These are phyloP conservation scores for Pseudochromis fuscus DNA, from an alignment of 2,797 vertebrate genomes.

Conservation along the genomic window DNA sequence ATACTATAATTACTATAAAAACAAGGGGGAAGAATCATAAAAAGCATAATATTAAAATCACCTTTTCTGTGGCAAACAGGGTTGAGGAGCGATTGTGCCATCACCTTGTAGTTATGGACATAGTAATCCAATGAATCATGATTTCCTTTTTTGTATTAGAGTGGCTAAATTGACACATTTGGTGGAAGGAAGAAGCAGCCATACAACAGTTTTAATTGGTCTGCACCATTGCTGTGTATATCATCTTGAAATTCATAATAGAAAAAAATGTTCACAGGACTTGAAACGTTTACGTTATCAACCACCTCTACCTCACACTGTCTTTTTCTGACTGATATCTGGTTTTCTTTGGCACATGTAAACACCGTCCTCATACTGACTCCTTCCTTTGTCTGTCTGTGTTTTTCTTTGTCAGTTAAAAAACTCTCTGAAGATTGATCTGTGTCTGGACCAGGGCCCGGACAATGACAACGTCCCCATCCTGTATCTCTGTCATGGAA, in stretches of 20 bases:
- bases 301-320: too few relatives aligned
- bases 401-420: constrained; percentile 86
- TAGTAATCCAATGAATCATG: neutral
- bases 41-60: too few relatives aligned
- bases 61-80: neutral
- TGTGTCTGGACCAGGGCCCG: constrained; percentile 98
- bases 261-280: too few relatives aligned
- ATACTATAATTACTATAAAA: neutral
- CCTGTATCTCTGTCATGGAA: constrained; percentile 97
- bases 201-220: too few relatives aligned
- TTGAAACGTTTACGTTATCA: too few relatives aligned
- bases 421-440: constrained; percentile 94
- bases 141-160: neutral
- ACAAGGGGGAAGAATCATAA: too few relatives aligned
- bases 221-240: too few relatives aligned
- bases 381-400: neutral
- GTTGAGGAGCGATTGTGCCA: neutral
- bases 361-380: neutral
- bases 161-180: too few relatives aligned
- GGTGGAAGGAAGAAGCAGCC: too few relatives aligned
- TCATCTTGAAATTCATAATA: too few relatives aligned
- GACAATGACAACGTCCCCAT: constrained; percentile 97
- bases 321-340: too few relatives aligned
- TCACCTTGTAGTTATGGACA: neutral
- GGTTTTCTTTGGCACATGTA: neutral